phyloP scores from a whole-genome alignment of 2,113 vertebrate genomes.

The Promerops cafer region DNA sequence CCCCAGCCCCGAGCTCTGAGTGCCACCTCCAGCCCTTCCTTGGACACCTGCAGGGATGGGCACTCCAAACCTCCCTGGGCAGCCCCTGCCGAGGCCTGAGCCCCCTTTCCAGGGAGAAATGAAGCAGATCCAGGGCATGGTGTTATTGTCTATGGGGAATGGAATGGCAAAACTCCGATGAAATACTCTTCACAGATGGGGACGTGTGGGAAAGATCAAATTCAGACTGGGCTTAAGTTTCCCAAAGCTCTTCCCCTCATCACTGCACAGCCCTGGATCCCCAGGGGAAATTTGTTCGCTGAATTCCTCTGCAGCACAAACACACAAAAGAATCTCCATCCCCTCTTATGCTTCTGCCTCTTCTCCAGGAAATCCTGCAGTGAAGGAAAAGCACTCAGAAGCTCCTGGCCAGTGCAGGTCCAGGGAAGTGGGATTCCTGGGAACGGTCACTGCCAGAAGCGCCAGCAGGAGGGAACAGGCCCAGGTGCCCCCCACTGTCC shows the following conservation, averaged over 20 bases:
- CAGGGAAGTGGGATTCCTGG: background rate
- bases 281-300: background rate
- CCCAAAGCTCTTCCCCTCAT: background rate
- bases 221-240: background rate
- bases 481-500: background rate
- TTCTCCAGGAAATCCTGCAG: background rate
- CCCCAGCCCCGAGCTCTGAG: background rate
- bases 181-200: background rate
- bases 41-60: background rate
- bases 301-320: background rate
- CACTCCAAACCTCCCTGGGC: background rate
- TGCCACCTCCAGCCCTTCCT: fast-evolving
- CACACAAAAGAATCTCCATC: background rate
- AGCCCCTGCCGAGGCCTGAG: background rate
- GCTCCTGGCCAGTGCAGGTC: background rate
- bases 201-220: background rate
- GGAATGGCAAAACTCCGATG: background rate
- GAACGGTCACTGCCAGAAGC: background rate
- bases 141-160: background rate
- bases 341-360: background rate
- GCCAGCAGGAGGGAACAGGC: background rate
- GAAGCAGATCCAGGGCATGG: background rate
- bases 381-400: background rate
- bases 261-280: background rate
- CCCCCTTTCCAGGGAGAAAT: background rate